Conservation (phyloP, 1,140 invertebrate species). For the Pinna nobilis region DNA sequence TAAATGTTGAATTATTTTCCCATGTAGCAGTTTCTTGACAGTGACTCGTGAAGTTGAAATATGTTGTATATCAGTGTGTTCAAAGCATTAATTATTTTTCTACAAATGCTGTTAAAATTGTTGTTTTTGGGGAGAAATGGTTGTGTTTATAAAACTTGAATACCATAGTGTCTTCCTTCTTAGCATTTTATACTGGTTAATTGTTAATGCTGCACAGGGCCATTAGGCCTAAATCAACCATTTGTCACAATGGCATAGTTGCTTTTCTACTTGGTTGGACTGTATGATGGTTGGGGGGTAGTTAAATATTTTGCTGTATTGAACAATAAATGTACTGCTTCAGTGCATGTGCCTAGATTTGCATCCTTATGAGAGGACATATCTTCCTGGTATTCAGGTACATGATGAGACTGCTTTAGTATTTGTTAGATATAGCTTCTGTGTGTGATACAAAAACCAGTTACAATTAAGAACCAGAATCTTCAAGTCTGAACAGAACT, state of each 20-base stretch:
- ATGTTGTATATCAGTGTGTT: constrained; percentile 32
- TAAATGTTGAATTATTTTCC: constrained; percentile 11
- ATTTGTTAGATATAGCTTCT: too few relatives aligned
- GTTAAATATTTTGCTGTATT: constrained; percentile 3
- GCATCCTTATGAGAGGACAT: not conserved
- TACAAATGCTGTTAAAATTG: constrained; percentile 25
- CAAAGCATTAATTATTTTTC: constrained; percentile 41
- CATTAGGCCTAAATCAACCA: not conserved
- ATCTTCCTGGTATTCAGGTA: too few relatives aligned
- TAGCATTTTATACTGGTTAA: constrained; percentile 16
- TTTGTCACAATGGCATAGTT: not conserved
- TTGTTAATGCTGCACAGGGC: constrained; percentile 12
- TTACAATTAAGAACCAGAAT: too few relatives aligned
- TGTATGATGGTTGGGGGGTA: not conserved
- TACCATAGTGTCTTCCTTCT: constrained; percentile 41
- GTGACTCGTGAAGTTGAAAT: constrained; percentile 1
- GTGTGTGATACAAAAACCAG: too few relatives aligned
- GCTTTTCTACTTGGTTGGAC: not conserved
- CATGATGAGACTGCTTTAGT: too few relatives aligned
- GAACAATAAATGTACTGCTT: not conserved
- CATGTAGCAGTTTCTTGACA: constrained; percentile 21
- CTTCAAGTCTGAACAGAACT: too few relatives aligned
- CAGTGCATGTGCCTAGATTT: not conserved
- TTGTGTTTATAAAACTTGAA: constrained; percentile 23
- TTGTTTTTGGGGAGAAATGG: constrained; percentile 32